Percentiles rank a stretch among this genome's conserved stretches.
These are phyloP conservation scores for Neosalanx taihuensis DNA, from an alignment of 2,797 vertebrate species.

Conservation along the genomic window DNA sequence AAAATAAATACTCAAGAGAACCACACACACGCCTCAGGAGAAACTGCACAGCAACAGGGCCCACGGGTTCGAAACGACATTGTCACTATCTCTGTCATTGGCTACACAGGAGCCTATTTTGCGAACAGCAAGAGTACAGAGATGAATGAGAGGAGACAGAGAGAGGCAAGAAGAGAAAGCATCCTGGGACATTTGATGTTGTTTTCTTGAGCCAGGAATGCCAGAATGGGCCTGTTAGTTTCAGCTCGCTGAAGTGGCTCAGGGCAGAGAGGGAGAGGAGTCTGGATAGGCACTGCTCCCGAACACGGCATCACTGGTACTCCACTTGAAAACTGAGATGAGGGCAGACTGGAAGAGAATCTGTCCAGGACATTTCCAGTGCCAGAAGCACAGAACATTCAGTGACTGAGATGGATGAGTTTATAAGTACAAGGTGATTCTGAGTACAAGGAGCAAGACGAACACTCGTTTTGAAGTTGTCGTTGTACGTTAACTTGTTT, in stretches of 20 bases:
- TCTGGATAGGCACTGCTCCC: not conserved
- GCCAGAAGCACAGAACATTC: not conserved
- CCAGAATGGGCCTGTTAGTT: not conserved
- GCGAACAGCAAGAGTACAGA: conserved; percentile 1
- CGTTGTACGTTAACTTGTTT: no score
- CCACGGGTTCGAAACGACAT: no score
- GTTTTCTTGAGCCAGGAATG: not conserved
- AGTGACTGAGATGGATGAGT: not conserved
- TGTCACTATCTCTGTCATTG: not conserved
- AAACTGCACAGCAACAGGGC: not conserved
- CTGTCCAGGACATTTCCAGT: not conserved
- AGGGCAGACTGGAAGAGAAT: not conserved
- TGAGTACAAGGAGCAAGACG: not conserved
- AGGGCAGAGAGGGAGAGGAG: not conserved
- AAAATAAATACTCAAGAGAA: not conserved
- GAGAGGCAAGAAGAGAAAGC: no score
- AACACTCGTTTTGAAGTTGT: no score
- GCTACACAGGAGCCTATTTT: not conserved
- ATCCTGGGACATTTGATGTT: not conserved
- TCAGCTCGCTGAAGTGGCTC: not conserved
- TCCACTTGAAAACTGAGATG: not conserved
- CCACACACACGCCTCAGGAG: not conserved
- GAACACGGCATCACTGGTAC: not conserved
- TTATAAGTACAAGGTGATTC: not conserved
- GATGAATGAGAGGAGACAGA: no score